Base-by-base conservation (phyloP, 1,140 invertebrate genomes). In the Ditylenchus dipsaci region DNA sequence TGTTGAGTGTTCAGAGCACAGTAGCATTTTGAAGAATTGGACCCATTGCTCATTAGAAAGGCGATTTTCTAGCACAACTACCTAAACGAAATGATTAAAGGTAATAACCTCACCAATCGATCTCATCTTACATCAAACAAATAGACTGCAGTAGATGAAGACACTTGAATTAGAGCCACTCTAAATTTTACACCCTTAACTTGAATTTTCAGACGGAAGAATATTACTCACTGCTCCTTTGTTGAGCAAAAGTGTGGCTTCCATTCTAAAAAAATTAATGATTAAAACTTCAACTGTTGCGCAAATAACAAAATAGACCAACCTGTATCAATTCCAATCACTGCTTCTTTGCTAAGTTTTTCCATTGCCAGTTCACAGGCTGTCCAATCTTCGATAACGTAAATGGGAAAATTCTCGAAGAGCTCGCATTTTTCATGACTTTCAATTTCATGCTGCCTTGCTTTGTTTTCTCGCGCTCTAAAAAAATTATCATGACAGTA, bases 281-380 rank as follows among this genome's bases (percentile, higher is more conserved):
- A 53, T 7, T 7, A 38, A 11, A 38, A 53, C n/a, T 45, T 45
- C 43, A 45, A 11, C 43, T 45, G 43, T 45, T 45, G 11, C n/a
- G 43, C 43, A 13, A n/a, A n/a, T n/a, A n/a, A n/a, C n/a, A n/a
- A n/a, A 53, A 7, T 21, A 17, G 15, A 21, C 3, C 15, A 26
- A 53, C n/a, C 49, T 21, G n/a, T 53, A 53, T 69, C 67, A 59
- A 69, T 69, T 42, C 68, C 68, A n/a, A 70, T 47, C 1, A 69
- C 29, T 15, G 17, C 21, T 64, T 65, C 65, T 47, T 26, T 9
- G n/a, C 38, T 57, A 15, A 70, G 23, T 23, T 17, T n/a, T 56
- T 59, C 65, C 19, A 70, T 70, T 13, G 68, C 38, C n/a, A 45
- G 0, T 43, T 69, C 65, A 15, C 69, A 23, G 15, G 56, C 30